Evolutionary conservation across 2,113 vertebrate genomes (phyloP), one percentile per base, ranked within the genome.

Genomic region (Ranitomeya imitator): DNA sequence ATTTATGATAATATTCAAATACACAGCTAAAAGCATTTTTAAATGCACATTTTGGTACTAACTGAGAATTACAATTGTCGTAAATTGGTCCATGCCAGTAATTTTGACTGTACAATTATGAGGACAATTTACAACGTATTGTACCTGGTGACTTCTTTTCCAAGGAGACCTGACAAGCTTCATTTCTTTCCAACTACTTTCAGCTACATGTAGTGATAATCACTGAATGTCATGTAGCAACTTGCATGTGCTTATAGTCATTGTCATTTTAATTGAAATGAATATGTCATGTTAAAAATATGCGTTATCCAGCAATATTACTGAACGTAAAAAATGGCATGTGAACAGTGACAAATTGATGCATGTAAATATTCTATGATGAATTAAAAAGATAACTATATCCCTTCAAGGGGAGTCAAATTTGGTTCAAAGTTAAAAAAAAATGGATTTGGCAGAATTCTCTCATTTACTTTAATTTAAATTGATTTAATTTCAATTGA

Each of bases 1-100:
- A 88, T 88, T 78, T 21, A 88, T 78, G n/a, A 51, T 37, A 9
- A 63, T 63, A 52, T 84, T 78, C 31, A 83, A 77, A 83, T 60
- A 23, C 59, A 60, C 76, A 60, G 9, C 45, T 23, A 63, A 77
- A 83, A 74, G 65, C 65, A 88, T 78, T 52, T 69, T 31, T 73
- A 9, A 60, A 85, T 63, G 26, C 79, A 86, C 63, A 52, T 78
- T 65, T 78, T 54, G 60, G 21, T 54, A 61, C 15, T 26, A 59
- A 23, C 19, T 59, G 61, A 45, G 7, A 83, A 83, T 52, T 67
- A 67, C 19, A 83, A 69, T 67, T 67, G 51, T 8, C 19, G 14
- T 83, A 31, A 10, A 60, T 63, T 18, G 45, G 63, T 59, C 57
- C 61, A 23, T 7, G n/a, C 2, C 37, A 23, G 45, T 54, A 21